phyloP scores from a whole-genome alignment of 2,797 vertebrate genomes.

The Monodelphis domestica region DNA sequence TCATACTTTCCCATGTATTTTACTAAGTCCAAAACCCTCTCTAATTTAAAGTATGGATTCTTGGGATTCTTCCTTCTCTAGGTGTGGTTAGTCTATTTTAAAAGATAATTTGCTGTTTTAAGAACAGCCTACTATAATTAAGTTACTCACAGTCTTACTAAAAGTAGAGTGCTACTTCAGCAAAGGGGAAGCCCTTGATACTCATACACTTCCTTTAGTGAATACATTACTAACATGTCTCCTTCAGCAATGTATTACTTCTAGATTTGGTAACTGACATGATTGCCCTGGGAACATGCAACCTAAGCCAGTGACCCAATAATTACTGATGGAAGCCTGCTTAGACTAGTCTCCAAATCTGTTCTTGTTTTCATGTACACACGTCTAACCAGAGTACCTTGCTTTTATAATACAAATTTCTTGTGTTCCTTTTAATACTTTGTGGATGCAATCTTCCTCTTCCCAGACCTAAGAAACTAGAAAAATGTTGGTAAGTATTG shows the following conservation, averaged over 20 bases:
- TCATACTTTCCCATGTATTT: not conserved
- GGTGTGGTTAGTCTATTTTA: constrained; percentile 76
- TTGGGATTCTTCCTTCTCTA: constrained; percentile 75
- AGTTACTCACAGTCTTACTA: constrained; percentile 39
- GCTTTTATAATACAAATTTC: constrained; percentile 47
- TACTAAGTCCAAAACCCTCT: not conserved
- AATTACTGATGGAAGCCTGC: constrained; percentile 3
- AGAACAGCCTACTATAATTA: constrained; percentile 49
- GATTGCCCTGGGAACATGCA: constrained; percentile 25
- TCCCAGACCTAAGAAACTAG: constrained; percentile 13
- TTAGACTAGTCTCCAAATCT: constrained; percentile 31
- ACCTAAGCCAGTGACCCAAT: constrained; percentile 21
- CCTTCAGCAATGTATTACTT: not conserved
- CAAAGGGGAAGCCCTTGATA: constrained; percentile 39
- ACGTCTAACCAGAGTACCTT: constrained; percentile 21
- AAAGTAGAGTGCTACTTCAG: constrained; percentile 40
- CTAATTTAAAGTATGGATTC: constrained; percentile 66
- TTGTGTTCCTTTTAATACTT: not conserved
- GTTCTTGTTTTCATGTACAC: constrained; percentile 6
- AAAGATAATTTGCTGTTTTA: constrained; percentile 60
- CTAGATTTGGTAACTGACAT: constrained; percentile 42
- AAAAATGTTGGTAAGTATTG: constrained; percentile 23
- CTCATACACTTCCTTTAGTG: constrained; percentile 34
- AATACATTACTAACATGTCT: constrained; percentile 23
- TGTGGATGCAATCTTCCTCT: constrained; percentile 8